phyloP scores from a whole-genome alignment of 2,797 vertebrate species.

The Ambastaia sidthimunki region DNA sequence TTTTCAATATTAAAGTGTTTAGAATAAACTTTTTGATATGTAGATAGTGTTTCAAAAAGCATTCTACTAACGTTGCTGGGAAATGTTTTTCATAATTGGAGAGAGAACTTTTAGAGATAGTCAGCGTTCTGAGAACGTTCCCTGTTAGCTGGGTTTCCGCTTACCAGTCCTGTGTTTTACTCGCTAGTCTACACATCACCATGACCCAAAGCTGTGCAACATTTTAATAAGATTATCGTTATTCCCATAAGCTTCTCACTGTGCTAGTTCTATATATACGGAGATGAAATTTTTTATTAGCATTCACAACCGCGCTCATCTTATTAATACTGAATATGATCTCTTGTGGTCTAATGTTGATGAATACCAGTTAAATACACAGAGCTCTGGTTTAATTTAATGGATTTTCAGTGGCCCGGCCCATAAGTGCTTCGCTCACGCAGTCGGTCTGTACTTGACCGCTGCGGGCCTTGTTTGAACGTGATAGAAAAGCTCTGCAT shows the following conservation, averaged over 20 bases:
- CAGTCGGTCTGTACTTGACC: slow-evolving; percentile 25
- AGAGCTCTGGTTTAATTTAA: slow-evolving; percentile 33
- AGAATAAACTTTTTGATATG: too few relatives aligned
- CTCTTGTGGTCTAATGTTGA: slow-evolving; percentile 22
- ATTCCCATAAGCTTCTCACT: slow-evolving; percentile 14
- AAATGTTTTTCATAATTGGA: too few relatives aligned
- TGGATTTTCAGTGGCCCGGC: slow-evolving; percentile 9
- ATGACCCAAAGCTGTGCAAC: slow-evolving; percentile 18
- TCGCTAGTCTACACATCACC: not conserved
- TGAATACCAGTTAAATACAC: slow-evolving; percentile 34
- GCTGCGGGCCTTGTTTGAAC: slow-evolving; percentile 27
- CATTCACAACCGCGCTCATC: slow-evolving; percentile 2
- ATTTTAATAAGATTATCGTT: slow-evolving; percentile 39
- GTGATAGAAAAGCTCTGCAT: slow-evolving; percentile 25
- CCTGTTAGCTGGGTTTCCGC: too few relatives aligned
- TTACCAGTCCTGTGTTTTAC: not conserved
- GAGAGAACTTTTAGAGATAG: too few relatives aligned
- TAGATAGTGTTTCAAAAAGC: too few relatives aligned
- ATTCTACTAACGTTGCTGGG: too few relatives aligned
- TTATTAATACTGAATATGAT: slow-evolving; percentile 4
- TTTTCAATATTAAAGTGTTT: too few relatives aligned
- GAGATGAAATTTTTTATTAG: slow-evolving; percentile 3
- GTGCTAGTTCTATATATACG: not conserved
- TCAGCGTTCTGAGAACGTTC: too few relatives aligned
- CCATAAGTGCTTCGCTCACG: slow-evolving; percentile 6